These are phyloP conservation scores for Polylopha cassiicola DNA, from an alignment of 2,888 invertebrate species.

Conservation along the genomic window DNA sequence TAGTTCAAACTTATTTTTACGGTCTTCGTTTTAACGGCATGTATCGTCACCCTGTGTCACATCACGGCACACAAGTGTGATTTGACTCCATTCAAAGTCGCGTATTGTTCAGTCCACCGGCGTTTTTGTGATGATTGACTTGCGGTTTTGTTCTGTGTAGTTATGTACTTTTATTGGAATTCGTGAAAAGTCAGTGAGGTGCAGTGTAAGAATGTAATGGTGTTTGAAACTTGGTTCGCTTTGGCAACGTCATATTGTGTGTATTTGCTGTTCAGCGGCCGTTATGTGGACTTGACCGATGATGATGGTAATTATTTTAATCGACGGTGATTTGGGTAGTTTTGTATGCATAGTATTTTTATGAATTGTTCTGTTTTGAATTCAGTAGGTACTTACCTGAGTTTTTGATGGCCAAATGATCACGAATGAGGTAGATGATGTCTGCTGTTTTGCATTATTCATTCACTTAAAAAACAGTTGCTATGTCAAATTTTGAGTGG, in stretches of 20 bases:
- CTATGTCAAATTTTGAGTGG: no score
- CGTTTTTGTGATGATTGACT: conserved; percentile 16
- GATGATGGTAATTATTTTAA: conserved; percentile 41
- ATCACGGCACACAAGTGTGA: conserved; percentile 43
- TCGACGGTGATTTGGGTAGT: background rate
- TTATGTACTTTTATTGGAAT: no score
- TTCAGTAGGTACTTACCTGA: no score
- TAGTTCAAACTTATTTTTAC: no score
- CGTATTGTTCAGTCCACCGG: conserved; percentile 25
- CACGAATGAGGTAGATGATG: no score
- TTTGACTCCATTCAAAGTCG: conserved; percentile 44
- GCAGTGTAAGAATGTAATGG: conserved; percentile 37
- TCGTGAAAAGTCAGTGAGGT: conserved; percentile 1
- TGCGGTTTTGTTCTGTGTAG: conserved; percentile 8
- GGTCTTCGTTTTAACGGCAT: conserved; percentile 23
- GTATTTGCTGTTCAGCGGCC: conserved; percentile 44
- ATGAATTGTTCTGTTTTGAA: no score
- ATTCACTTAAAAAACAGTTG: no score
- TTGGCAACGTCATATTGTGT: conserved; percentile 45
- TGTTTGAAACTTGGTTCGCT: conserved; percentile 53
- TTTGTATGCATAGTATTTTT: no score
- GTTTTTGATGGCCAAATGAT: no score
- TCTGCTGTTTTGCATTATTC: no score
- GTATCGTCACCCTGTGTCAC: conserved; percentile 45
- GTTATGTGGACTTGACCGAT: conserved; percentile 51